Conservation (phyloP, 2,888 invertebrate genomes). For the Zelleria hepariella region DNA sequence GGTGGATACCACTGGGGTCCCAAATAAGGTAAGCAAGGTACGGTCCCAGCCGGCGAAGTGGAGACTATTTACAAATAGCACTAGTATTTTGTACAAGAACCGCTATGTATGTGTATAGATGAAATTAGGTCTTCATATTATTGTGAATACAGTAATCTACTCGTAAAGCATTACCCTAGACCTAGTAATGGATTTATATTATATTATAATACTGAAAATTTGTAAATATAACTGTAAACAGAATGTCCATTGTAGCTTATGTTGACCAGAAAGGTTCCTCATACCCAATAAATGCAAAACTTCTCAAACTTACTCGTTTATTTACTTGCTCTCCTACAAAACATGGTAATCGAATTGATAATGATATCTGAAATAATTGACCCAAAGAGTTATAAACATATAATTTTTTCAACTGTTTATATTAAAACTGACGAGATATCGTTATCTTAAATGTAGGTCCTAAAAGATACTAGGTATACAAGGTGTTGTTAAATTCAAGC, state of each 20-base stretch:
- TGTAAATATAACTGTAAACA: slow-evolving; percentile 70
- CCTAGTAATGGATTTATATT: slow-evolving; percentile 59
- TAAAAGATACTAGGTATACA: too few relatives aligned
- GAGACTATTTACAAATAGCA: slow-evolving; percentile 31
- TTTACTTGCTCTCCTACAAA: slow-evolving; percentile 12
- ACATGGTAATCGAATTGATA: too few relatives aligned
- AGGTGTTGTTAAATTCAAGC: too few relatives aligned
- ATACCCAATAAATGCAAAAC: slow-evolving; percentile 72
- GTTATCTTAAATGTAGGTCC: too few relatives aligned
- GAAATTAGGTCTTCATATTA: slow-evolving; percentile 57
- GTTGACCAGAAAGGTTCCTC: slow-evolving; percentile 72
- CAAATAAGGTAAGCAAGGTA: slow-evolving; percentile 28
- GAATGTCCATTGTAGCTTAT: slow-evolving; percentile 71
- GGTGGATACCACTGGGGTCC: background rate
- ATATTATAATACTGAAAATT: slow-evolving; percentile 53
- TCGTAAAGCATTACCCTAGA: slow-evolving; percentile 51
- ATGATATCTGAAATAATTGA: too few relatives aligned
- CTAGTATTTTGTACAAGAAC: slow-evolving; percentile 63
- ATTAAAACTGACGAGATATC: too few relatives aligned
- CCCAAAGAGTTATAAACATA: too few relatives aligned
- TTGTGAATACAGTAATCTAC: slow-evolving; percentile 67
- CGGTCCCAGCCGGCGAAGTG: slow-evolving; percentile 29
- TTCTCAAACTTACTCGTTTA: slow-evolving; percentile 45
- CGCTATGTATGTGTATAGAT: slow-evolving; percentile 62
- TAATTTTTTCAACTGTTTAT: too few relatives aligned